These are phyloP conservation scores for Rhagonycha fulva DNA, from an alignment of 2,888 invertebrate genomes.

Conservation along the genomic window DNA sequence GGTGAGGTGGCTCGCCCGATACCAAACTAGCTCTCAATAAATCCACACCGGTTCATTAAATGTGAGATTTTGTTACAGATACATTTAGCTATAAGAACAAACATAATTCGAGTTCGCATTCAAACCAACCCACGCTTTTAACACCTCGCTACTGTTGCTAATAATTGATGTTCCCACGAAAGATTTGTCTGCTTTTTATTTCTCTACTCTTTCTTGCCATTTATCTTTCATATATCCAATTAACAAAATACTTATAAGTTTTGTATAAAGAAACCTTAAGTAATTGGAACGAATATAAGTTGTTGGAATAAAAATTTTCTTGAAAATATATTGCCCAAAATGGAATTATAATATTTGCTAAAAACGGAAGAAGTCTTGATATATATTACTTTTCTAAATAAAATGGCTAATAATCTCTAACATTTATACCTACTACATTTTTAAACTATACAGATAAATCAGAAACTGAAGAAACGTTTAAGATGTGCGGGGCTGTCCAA, in stretches of 20 bases:
- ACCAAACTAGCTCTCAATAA: slow-evolving; percentile 39
- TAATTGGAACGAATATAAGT: not conserved
- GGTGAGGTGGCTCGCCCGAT: slow-evolving; percentile 36
- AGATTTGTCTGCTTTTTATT: slow-evolving; percentile 34
- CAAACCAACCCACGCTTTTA: slow-evolving; percentile 48
- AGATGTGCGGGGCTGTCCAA: too few relatives aligned
- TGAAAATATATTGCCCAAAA: not conserved
- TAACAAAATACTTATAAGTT: not conserved
- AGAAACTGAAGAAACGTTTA: too few relatives aligned
- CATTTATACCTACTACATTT: too few relatives aligned
- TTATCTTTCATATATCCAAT: not conserved
- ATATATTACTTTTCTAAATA: too few relatives aligned
- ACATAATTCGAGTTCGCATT: slow-evolving; percentile 49
- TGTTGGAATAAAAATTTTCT: not conserved
- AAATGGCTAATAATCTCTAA: too few relatives aligned
- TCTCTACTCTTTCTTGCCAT: not conserved
- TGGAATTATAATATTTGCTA: too few relatives aligned
- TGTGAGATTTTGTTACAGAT: slow-evolving; percentile 52
- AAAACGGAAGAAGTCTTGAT: too few relatives aligned
- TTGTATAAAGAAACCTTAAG: not conserved
- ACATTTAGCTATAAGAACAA: slow-evolving; percentile 52
- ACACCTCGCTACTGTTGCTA: slow-evolving; percentile 49
- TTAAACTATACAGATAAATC: too few relatives aligned
- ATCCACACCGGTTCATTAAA: slow-evolving; percentile 49
- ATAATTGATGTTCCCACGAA: slow-evolving; percentile 40